phyloP scores from a whole-genome alignment of 2,888 invertebrate genomes.

The Spialia ferax region DNA sequence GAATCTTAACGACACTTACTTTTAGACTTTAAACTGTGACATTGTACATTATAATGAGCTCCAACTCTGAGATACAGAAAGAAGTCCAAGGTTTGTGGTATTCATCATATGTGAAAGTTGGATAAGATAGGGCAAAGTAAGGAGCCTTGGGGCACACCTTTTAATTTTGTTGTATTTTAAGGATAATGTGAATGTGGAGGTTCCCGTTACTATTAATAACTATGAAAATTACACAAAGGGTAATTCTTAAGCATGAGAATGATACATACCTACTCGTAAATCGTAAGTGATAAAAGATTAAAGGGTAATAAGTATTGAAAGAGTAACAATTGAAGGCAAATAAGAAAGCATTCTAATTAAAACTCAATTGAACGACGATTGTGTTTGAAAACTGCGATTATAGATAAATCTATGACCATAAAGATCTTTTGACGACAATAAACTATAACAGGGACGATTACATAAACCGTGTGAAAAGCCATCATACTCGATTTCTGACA shows the following conservation, averaged over 20 bases:
- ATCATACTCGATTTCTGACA: background rate
- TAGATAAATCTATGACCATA: too few species aligned
- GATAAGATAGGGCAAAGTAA: background rate
- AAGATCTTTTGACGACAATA: background rate
- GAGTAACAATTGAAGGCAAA: too few species aligned
- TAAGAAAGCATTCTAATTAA: too few species aligned
- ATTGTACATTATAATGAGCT: background rate
- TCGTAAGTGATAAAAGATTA: too few species aligned
- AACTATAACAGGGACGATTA: background rate
- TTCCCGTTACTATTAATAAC: background rate
- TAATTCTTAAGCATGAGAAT: background rate
- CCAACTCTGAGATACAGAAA: background rate
- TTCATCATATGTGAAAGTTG: background rate
- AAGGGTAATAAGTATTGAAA: too few species aligned
- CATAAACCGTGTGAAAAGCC: background rate
- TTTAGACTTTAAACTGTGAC: conserved; percentile 1
- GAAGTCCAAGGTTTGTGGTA: conserved; percentile 11
- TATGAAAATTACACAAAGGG: background rate
- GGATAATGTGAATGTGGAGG: background rate
- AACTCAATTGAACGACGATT: too few species aligned
- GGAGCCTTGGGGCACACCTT: background rate
- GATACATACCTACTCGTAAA: too few species aligned
- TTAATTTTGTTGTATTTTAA: background rate
- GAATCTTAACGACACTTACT: background rate
- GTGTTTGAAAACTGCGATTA: too few species aligned